Base-by-base conservation (phyloP, 2,797 vertebrate species). In the Rhabdomys pumilio region DNA sequence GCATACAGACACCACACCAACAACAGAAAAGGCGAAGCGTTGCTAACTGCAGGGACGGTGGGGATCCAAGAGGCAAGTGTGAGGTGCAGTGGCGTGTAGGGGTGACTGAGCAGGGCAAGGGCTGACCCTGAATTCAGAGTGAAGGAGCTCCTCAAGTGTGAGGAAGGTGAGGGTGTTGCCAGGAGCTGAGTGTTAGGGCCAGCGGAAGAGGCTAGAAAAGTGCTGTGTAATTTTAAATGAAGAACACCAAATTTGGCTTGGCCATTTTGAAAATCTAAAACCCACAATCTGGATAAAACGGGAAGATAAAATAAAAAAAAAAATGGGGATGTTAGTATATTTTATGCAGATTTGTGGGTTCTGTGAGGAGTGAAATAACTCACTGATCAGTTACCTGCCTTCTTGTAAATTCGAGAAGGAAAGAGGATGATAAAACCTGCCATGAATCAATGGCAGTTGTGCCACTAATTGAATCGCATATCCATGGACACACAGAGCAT, bases 351-450 rank as follows among this genome's bases (percentile, higher is more conserved):
- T 98, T 94, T 98, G 98, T 98, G 98, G 98, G 98, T 98, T 98
- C 98, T 97, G 97, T 96, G 96, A 97, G 91, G 97, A 98, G 97
- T 97, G 97, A 94, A 98, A 96, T 97, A 98, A 96, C 93, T 95
- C 98, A 98, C 2, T 98, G 98, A 85, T 98, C 98, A 98, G 98
- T 97, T 98, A 99, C 98, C 98, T 98, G 98, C 97, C 98, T 99
- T 98, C 99, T 98, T 99, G 99, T 98, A 98, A 98, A 98, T 98
- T 99, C 99, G 99, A 99, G 99, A 99, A 98, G 97, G 85, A 98
- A 98, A 99, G 99, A 99, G 98, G 99, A 99, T 99, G 99, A 99
- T 99, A 98, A 99, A 99, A 99, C 94, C 98, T 98, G 97, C 98
- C 99, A 98, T 98, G 98, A 99, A 98, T 95, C 95, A 90, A 73